Conservation (phyloP, 2,797 vertebrate genomes). For the Megalops cyprinoides region DNA sequence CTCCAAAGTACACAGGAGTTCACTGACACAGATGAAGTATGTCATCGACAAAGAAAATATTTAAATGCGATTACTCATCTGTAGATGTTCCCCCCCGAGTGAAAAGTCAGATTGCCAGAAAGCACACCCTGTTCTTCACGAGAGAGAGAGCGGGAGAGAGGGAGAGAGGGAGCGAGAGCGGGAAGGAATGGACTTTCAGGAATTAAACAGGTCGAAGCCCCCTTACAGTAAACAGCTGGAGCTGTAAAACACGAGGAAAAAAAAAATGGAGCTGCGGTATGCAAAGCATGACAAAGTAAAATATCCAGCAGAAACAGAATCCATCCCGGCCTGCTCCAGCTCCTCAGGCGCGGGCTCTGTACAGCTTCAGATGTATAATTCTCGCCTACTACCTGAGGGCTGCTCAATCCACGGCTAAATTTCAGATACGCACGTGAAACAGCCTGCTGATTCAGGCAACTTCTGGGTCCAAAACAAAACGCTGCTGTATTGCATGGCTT, state of each 20-base stretch:
- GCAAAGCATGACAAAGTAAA: neutral
- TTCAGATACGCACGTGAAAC: no score
- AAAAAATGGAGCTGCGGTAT: neutral
- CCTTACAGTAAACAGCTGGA: slow-evolving; percentile 1
- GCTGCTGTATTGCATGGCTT: no score
- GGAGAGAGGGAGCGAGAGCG: neutral
- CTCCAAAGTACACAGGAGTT: neutral
- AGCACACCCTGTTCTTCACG: slow-evolving; percentile 24
- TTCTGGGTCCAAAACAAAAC: neutral
- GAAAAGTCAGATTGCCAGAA: neutral
- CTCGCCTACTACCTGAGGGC: no score
- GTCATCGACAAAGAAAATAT: neutral
- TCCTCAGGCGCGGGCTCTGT: no score
- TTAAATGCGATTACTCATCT: slow-evolving; percentile 13
- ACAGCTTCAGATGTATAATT: no score
- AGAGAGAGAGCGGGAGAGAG: neutral
- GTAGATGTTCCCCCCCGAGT: neutral
- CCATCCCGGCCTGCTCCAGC: neutral
- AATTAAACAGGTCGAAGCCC: neutral
- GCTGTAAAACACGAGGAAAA: neutral
- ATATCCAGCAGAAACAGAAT: neutral
- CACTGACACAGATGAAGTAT: slow-evolving; percentile 10
- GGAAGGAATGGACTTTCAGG: neutral
- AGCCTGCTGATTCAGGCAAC: no score
- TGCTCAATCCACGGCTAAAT: no score